Conservation (phyloP, 2,797 vertebrate species). For the Dermochelys coriacea region DNA sequence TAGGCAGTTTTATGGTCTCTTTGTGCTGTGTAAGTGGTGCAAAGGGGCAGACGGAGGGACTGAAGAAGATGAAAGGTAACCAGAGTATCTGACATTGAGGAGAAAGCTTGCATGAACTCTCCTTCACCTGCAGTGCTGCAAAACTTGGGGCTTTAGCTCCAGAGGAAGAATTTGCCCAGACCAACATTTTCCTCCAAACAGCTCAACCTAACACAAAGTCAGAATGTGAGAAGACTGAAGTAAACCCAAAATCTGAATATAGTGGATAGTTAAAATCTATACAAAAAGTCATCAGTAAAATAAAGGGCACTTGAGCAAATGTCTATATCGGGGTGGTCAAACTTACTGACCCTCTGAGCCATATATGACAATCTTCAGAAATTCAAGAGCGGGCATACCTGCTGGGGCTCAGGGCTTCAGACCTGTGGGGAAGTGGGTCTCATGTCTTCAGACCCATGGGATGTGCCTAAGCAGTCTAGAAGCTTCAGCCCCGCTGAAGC, state of each 20-base stretch:
- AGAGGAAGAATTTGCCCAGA: neutral
- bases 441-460: too few species aligned
- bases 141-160: neutral
- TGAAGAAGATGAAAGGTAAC: neutral
- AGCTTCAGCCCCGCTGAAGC: too few species aligned
- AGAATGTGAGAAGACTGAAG: accelerated
- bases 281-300: neutral
- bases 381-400: too few species aligned
- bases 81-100: neutral
- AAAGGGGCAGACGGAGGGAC: neutral
- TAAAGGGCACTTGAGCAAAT: accelerated
- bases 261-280: accelerated
- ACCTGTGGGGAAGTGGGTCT: too few species aligned
- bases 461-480: too few species aligned
- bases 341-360: too few species aligned
- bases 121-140: neutral
- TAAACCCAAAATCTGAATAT: neutral
- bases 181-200: neutral
- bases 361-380: too few species aligned
- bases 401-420: too few species aligned
- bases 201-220: neutral
- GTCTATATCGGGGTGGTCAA: neutral
- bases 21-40: neutral
- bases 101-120: neutral
- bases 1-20: neutral